Conservation (phyloP, 2,113 vertebrate species). For the Uropsilus gracilis region DNA sequence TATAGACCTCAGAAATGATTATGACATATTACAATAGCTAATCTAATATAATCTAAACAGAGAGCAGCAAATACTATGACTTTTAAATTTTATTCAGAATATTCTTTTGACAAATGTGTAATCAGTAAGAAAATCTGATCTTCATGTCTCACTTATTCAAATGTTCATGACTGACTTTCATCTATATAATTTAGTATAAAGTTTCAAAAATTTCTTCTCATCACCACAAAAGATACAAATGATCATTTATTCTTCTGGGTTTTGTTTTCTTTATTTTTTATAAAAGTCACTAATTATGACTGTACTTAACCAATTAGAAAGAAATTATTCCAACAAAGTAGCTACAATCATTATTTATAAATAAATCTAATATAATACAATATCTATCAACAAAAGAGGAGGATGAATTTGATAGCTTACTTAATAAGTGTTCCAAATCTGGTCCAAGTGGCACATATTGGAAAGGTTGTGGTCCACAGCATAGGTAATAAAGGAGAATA, state of each 20-base stretch:
- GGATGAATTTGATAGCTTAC: neutral
- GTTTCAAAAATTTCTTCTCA: neutral
- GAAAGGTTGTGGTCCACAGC: neutral
- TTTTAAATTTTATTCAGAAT: neutral
- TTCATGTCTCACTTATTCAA: neutral
- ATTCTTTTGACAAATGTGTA: neutral
- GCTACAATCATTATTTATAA: neutral
- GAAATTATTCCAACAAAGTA: neutral
- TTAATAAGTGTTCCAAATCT: neutral
- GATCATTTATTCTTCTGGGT: neutral
- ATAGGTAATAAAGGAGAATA: neutral
- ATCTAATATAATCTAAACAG: neutral
- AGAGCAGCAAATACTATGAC: neutral
- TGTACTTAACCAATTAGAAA: neutral
- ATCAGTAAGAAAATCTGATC: conserved; percentile 4
- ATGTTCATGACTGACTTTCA: neutral
- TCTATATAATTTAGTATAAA: neutral
- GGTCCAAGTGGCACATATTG: neutral
- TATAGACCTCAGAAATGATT: neutral
- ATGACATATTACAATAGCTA: neutral
- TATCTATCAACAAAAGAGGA: neutral
- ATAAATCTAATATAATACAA: neutral
- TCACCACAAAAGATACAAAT: neutral
- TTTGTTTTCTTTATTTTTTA: neutral
- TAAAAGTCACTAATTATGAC: neutral